Base-by-base conservation (phyloP, 2,113 vertebrate species). In the Phocoena sinus region DNA sequence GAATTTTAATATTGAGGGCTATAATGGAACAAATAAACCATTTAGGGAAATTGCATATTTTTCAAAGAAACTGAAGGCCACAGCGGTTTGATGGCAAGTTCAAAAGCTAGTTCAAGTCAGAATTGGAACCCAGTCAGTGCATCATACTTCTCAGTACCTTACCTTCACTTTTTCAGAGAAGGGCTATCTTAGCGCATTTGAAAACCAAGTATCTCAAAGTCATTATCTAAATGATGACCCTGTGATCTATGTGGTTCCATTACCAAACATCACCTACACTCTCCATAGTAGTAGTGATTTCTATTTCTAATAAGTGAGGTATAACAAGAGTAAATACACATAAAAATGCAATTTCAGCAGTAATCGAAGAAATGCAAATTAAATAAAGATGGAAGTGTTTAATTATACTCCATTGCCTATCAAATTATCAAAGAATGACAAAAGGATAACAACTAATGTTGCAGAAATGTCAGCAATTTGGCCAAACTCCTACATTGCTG, bases 361-460 rank as follows among this genome's bases (percentile, higher is more conserved):
- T n/a, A 96, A 83, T 83, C 36, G 91, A 89, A 95, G 33, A 84
- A 82, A 94, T 50, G 26, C 21, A 84, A 93, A 79, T 77, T 82
- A 94, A 91, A 93, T 80, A 67, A 86, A 91, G 18, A 38, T 47
- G 10, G 83, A 25, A 1, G 7, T 36, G 36, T 79, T 71, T 70
- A 81, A 89, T 31, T 44, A 68, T 47, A 62, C 74, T 63, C 6
- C 38, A 58, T 80, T 92, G 60, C 4, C 28, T 44, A 79, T 18
- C 21, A 58, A 63, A 93, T 63, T 95, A 82, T 25, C 21, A 83
- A 92, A 92, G 28, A 89, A 67, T 77, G 41, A 79, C 2, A 92
- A 89, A 95, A 85, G 26, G 18, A 47, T 77, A 82, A 47, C 41
- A 87, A 38, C 11, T 13, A 33, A 17, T 68, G 8, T 38, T 33